phyloP scores from a whole-genome alignment of 2,797 vertebrate genomes.

The Xenops minutus region DNA sequence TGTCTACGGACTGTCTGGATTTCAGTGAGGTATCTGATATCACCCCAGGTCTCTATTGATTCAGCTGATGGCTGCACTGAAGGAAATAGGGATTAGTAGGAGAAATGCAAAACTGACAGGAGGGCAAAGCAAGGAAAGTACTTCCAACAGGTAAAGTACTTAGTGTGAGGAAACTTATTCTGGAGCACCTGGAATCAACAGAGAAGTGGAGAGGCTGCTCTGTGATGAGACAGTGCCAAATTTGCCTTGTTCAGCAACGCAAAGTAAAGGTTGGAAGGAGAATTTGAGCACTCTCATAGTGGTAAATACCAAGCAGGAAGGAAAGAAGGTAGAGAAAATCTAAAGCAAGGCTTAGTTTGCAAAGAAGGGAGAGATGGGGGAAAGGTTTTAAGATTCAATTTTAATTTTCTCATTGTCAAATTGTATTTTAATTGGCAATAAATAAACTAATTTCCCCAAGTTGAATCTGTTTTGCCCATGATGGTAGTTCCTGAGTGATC shows the following conservation, averaged over 20 bases:
- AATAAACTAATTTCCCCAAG: not conserved
- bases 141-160: not conserved
- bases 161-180: not conserved
- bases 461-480: not conserved
- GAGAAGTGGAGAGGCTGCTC: not conserved
- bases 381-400: not conserved
- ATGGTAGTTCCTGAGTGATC: not conserved
- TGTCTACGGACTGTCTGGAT: not conserved
- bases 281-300: not conserved
- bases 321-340: not conserved
- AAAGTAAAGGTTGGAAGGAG: not conserved
- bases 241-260: not conserved
- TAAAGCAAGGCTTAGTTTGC: not conserved
- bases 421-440: not conserved
- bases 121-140: not conserved
- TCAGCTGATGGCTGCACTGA: not conserved
- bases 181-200: fast-evolving
- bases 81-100: not conserved
- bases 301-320: not conserved
- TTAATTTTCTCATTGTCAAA: not conserved
- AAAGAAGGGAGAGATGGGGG: not conserved
- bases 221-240: not conserved
- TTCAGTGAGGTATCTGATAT: not conserved
- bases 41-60: not conserved
- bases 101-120: not conserved